Percentiles rank a stretch among this genome's conserved stretches.
Evolutionary conservation across 2,113 vertebrate species (phyloP).

Genomic region (Campylomormyrus numenius): DNA sequence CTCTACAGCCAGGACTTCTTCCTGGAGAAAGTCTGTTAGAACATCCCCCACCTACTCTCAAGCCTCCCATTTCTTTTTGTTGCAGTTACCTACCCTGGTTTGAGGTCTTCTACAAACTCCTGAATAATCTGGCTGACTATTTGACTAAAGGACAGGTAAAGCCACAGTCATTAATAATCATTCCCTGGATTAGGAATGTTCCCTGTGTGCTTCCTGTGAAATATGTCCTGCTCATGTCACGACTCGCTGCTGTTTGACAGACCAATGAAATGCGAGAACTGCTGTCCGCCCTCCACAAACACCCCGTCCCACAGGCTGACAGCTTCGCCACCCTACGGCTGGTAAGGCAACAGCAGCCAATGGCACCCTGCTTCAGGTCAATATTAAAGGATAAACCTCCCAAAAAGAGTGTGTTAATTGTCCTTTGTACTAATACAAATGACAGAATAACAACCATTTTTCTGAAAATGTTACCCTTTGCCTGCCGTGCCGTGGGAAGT

Average conservation of each 20-base stretch:
- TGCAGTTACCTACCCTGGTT: slow-evolving; percentile 82
- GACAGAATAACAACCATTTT: not conserved
- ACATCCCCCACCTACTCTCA: not conserved
- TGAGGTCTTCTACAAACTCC: slow-evolving; percentile 84
- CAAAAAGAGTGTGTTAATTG: not conserved
- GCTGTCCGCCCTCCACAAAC: slow-evolving; percentile 58
- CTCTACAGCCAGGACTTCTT: not conserved
- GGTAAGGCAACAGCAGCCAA: slow-evolving; percentile 53
- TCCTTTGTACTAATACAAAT: not conserved
- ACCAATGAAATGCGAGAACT: slow-evolving; percentile 61
- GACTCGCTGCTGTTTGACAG: slow-evolving; percentile 43
- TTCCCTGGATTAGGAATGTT: not conserved
- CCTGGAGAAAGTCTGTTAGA: not conserved
- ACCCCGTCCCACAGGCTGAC: slow-evolving; percentile 51
- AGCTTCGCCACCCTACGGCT: slow-evolving; percentile 59
- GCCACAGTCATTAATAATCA: not conserved
- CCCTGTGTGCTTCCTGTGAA: not conserved
- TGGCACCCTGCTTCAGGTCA: not conserved
- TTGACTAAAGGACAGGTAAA: slow-evolving; percentile 73
- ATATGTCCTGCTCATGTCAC: not conserved
- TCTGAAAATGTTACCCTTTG: not conserved
- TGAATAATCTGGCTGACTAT: slow-evolving; percentile 77
- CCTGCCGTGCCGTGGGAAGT: not conserved
- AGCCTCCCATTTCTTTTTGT: not conserved
- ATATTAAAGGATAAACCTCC: not conserved